phyloP scores from a whole-genome alignment of 2,888 invertebrate species.

The Pristionchus mayeri region DNA sequence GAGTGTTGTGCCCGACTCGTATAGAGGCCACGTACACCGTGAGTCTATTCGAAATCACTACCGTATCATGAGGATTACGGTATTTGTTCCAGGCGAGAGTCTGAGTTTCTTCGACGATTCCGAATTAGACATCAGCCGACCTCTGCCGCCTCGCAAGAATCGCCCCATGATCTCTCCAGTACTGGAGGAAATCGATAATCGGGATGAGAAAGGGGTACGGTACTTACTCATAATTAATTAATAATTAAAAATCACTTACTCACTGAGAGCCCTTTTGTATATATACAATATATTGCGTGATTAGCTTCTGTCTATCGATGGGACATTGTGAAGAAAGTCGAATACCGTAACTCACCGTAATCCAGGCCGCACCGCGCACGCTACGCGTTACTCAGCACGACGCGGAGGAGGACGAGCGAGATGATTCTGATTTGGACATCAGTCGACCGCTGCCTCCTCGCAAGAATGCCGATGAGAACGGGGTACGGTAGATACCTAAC shows the following conservation, averaged over 20 bases:
- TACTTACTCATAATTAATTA: background rate
- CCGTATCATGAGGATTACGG: background rate
- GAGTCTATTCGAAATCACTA: background rate
- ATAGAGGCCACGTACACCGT: background rate
- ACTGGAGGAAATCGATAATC: slow-evolving; percentile 11
- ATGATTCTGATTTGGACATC: background rate
- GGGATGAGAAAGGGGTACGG: background rate
- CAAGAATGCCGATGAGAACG: background rate
- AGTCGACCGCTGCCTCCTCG: slow-evolving; percentile 13
- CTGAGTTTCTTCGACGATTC: slow-evolving; percentile 27
- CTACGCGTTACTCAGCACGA: background rate
- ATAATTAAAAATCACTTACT: too few species aligned
- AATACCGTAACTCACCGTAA: too few species aligned
- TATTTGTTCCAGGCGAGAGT: slow-evolving; percentile 18
- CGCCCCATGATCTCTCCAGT: background rate
- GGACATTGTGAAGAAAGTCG: too few species aligned
- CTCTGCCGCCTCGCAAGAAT: background rate
- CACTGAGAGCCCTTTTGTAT: too few species aligned
- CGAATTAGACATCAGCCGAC: background rate
- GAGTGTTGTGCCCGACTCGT: slow-evolving; percentile 4
- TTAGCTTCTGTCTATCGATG: too few species aligned
- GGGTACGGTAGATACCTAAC: slow-evolving; percentile 21
- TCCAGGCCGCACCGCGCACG: too few species aligned
- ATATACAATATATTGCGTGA: too few species aligned
- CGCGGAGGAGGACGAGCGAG: background rate